Conservation (phyloP, 2,113 vertebrate genomes). For the Pituophis catenifer region DNA sequence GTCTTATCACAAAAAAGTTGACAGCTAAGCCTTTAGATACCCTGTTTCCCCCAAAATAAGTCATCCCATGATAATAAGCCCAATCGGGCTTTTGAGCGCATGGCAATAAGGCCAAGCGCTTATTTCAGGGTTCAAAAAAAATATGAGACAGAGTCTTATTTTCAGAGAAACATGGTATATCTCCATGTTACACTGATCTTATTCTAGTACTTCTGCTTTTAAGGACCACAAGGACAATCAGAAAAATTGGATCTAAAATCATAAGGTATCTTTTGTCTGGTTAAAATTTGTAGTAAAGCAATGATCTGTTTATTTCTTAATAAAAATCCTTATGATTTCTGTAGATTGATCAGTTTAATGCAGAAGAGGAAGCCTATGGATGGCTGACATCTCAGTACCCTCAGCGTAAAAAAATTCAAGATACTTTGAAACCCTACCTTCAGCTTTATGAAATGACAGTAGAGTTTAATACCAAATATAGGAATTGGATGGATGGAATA, state of each 20-base stretch:
- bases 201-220: background rate
- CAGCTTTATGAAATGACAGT: slow-evolving; percentile 75
- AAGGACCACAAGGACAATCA: background rate
- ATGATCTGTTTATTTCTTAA: background rate
- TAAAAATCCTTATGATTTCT: slow-evolving; percentile 9
- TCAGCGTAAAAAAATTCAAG: slow-evolving; percentile 76
- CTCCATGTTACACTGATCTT: background rate
- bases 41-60: too few species aligned
- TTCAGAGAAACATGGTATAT: too few species aligned
- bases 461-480: slow-evolving; percentile 74
- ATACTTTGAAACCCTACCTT: slow-evolving; percentile 79
- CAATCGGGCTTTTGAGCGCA: too few species aligned
- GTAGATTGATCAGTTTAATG: slow-evolving; percentile 84
- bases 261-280: background rate
- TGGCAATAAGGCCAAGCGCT: too few species aligned
- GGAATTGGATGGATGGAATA: slow-evolving; percentile 77
- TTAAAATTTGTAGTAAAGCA: background rate
- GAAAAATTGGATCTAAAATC: background rate
- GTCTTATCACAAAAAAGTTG: background rate
- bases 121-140: too few species aligned
- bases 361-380: slow-evolving; percentile 82
- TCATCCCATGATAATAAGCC: too few species aligned
- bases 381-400: slow-evolving; percentile 82
- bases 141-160: too few species aligned
- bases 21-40: background rate